Conservation (phyloP, 2,113 vertebrate genomes). For the Camelus bactrianus region DNA sequence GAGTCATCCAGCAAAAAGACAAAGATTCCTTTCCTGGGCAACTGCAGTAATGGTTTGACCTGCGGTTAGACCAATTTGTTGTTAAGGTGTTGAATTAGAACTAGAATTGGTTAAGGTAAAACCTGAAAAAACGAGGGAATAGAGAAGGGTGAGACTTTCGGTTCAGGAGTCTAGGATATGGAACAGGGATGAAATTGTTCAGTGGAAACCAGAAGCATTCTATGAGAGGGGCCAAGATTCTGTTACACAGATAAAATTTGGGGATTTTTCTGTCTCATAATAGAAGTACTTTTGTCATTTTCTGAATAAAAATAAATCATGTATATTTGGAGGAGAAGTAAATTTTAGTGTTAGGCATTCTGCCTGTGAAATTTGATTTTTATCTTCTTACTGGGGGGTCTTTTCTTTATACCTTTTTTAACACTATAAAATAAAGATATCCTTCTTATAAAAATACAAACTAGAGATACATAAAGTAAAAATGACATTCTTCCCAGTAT, state of each 20-base stretch:
- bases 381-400: not conserved
- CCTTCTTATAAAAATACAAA: not conserved
- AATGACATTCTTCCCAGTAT: not conserved
- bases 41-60: not conserved
- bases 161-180: not conserved
- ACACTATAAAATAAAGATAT: not conserved
- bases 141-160: not conserved
- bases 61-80: not conserved
- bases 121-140: not conserved
- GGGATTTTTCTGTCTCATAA: conserved; percentile 1
- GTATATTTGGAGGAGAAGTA: conserved; percentile 2
- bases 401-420: not conserved
- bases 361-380: conserved; percentile 15
- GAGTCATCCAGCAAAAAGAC: not conserved
- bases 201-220: not conserved
- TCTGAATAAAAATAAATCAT: not conserved
- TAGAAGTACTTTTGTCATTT: conserved; percentile 26
- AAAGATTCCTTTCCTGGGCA: not conserved
- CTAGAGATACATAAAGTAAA: not conserved
- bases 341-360: not conserved
- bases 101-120: not conserved
- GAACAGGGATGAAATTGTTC: not conserved
- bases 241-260: not conserved
- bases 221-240: not conserved
- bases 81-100: not conserved